Base-by-base conservation (phyloP, 2,113 vertebrate species). In the Leiothrix lutea region DNA sequence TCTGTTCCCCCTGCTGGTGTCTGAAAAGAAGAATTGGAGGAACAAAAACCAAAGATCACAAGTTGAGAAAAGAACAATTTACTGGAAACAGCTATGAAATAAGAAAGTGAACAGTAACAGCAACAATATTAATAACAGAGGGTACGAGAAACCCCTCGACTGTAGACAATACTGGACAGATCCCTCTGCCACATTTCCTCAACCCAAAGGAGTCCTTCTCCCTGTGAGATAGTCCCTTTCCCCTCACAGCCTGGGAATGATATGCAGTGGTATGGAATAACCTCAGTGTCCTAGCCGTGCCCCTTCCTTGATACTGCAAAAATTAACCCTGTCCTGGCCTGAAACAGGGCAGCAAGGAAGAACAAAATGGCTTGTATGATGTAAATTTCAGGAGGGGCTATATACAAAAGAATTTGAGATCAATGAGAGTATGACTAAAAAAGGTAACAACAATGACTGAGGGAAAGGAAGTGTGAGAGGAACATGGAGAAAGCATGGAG, bases 151-250 rank as follows among this genome's bases (percentile, higher is more conserved):
- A 33, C 3, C 18, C 33, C 38, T 36, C 0, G 0, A 33, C 14
- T 28, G 8, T 6, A 51, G 36, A 19, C 11, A 42, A 6, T 31
- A 22, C 14, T 18, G 17, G 61, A 35, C 11, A 31, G 7, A 24
- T 58, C 3, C 11, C 31, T 31, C 13, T 0, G 1, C 7, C 36
- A 44, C 0, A 0, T n/a, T 79, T 40, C 7, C 21, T 42, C 0
- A 0, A 78, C 9, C 14, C 56, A 40, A 64, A 64, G 48, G 29
- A 62, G 29, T 8, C 12, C 40, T 35, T 48, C 13, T 21, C 4
- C 11, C 14, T 0, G 0, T 24, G 16, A 48, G 12, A 70, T 2
- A 48, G 9, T 18, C 16, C 11, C 35, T 35, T 64, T 4, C 9
- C 17, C 5, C n/a, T 60, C 20, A 12, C 5, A 12, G 35, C 35